Conservation (phyloP, 2,888 invertebrate species). For the Meliscaeva auricollis region DNA sequence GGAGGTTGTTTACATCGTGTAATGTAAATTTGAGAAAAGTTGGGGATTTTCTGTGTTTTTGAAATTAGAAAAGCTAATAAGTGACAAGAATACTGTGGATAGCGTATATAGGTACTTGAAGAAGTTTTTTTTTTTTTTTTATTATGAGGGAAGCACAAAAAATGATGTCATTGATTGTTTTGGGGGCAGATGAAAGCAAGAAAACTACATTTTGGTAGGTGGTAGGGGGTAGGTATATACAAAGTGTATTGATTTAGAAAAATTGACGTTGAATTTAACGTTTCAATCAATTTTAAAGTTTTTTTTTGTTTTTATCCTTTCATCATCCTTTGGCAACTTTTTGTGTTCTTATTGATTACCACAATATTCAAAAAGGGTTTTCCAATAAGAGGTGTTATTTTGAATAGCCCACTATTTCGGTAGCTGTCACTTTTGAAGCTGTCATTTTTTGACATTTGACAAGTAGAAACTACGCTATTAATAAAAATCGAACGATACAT, state of each 20-base stretch:
- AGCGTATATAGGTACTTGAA: not conserved
- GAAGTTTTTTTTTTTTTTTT: conserved; percentile 17
- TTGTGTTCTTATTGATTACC: no score
- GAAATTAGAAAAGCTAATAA: conserved; percentile 48
- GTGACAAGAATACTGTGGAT: conserved; percentile 10
- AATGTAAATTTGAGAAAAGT: conserved; percentile 48
- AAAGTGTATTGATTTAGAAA: not conserved
- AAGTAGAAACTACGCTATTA: no score
- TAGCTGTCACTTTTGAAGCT: no score
- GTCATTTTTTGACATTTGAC: no score
- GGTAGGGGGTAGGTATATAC: not conserved
- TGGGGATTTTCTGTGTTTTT: conserved; percentile 34
- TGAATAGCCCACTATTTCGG: no score
- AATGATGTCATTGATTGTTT: not conserved
- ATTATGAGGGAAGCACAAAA: not conserved
- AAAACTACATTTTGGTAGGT: not conserved
- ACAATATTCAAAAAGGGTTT: no score
- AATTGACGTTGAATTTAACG: not conserved
- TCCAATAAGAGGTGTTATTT: no score
- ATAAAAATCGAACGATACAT: no score
- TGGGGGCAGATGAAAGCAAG: not conserved
- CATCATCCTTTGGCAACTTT: no score
- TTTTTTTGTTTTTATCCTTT: no score
- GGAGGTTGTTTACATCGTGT: conserved; percentile 46
- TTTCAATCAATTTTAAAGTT: not conserved